Conservation (phyloP, 2,113 vertebrate genomes). For the Gallinago media region DNA sequence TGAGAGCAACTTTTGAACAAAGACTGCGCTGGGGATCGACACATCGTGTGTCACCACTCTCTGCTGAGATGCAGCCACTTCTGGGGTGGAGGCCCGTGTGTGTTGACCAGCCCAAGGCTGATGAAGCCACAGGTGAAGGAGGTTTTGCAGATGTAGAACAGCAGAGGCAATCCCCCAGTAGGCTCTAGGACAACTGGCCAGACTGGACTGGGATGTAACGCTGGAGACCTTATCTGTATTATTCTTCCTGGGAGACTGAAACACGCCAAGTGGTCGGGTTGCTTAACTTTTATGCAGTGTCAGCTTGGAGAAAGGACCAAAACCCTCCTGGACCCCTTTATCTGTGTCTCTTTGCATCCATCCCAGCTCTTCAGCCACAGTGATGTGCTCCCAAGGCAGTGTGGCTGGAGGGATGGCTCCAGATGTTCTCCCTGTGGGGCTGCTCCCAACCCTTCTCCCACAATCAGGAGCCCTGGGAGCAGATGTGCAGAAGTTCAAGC, state of each 20-base stretch:
- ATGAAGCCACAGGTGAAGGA: not conserved
- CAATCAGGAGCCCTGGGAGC: not conserved
- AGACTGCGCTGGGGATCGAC: not conserved
- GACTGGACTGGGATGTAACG: not conserved
- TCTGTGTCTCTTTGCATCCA: not conserved
- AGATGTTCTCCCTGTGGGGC: not conserved
- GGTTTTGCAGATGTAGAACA: not conserved
- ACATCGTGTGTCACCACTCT: accelerated
- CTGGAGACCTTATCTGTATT: not conserved
- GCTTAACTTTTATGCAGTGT: not conserved
- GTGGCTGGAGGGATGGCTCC: not conserved
- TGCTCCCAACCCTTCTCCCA: not conserved
- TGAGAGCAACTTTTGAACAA: not conserved
- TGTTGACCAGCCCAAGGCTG: not conserved
- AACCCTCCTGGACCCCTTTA: not conserved
- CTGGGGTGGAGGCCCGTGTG: not conserved
- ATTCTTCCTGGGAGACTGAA: not conserved
- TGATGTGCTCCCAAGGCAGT: not conserved
- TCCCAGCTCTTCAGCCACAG: not conserved
- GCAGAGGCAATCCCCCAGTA: not conserved
- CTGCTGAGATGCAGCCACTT: not conserved
- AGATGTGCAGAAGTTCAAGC: not conserved
- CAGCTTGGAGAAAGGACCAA: not conserved
- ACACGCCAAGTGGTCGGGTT: accelerated
- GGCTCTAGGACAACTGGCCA: not conserved